Conservation (phyloP, 2,113 vertebrate genomes). For the Phyllostomus discolor region DNA sequence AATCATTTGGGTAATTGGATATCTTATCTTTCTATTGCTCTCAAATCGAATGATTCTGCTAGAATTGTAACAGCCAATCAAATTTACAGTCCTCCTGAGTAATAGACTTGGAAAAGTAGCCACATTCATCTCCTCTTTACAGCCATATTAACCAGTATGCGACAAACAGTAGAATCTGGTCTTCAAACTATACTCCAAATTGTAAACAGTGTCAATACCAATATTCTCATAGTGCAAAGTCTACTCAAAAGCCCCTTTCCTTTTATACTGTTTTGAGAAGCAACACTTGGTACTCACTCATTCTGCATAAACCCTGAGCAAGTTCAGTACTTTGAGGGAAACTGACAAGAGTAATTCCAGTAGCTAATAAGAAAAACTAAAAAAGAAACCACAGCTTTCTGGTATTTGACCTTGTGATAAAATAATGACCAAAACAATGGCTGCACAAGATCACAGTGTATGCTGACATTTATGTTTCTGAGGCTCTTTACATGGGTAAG, state of each 20-base stretch:
- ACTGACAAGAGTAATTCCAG: slow-evolving; percentile 22
- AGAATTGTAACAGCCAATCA: slow-evolving; percentile 89
- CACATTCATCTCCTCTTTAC: slow-evolving; percentile 85
- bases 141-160: slow-evolving; percentile 77
- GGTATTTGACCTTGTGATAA: neutral
- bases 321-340: slow-evolving; percentile 39
- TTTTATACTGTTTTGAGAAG: slow-evolving; percentile 62
- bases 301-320: slow-evolving; percentile 38
- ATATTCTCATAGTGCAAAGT: slow-evolving; percentile 72
- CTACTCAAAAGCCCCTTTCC: slow-evolving; percentile 60
- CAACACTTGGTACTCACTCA: slow-evolving; percentile 45
- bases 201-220: slow-evolving; percentile 75
- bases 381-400: neutral
- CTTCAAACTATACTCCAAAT: slow-evolving; percentile 76
- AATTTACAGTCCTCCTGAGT: slow-evolving; percentile 89
- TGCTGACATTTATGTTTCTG: neutral
- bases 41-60: slow-evolving; percentile 91
- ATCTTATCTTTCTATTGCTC: slow-evolving; percentile 92
- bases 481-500: neutral
- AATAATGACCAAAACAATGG: neutral
- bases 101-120: slow-evolving; percentile 84
- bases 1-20: slow-evolving; percentile 92
- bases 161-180: slow-evolving; percentile 76
- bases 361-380: neutral
- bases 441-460: neutral